Percentiles rank a stretch among this genome's conserved stretches.
Evolutionary conservation across 2,888 invertebrate species (phyloP).

Genomic region (Mongoloraphidia duomilia): DNA sequence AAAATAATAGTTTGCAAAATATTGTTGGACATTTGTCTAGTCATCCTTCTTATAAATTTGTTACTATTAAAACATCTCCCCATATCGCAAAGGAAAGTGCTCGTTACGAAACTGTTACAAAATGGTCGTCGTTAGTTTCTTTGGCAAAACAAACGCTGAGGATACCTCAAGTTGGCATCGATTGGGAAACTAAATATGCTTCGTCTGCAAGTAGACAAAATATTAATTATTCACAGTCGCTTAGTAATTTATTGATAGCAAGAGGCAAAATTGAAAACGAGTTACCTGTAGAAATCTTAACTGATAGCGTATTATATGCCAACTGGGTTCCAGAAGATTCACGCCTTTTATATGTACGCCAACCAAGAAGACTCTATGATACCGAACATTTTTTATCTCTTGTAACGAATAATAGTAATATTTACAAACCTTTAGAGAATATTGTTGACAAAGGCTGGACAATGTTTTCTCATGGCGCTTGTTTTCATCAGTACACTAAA

Average conservation of each 20-base stretch:
- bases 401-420: conserved; percentile 31
- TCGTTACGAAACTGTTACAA: conserved; percentile 25
- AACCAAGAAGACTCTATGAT: conserved; percentile 26
- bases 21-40: conserved; percentile 28
- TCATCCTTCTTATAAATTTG: conserved; percentile 33
- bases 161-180: conserved; percentile 12
- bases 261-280: conserved; percentile 21
- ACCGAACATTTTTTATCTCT: conserved; percentile 31
- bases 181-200: conserved; percentile 18
- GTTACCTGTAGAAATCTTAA: conserved; percentile 20
- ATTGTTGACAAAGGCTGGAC: conserved; percentile 33
- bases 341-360: conserved; percentile 26
- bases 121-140: conserved; percentile 26
- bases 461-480: conserved; percentile 32
- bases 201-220: conserved; percentile 7
- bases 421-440: conserved; percentile 25
- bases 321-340: conserved; percentile 25
- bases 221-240: conserved; percentile 14
- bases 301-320: conserved; percentile 25
- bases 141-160: conserved; percentile 24
- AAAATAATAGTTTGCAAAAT: conserved; percentile 18
- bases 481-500: conserved; percentile 35
- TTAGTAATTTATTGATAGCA: conserved; percentile 30
- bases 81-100: conserved; percentile 21
- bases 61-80: conserved; percentile 30